Evolutionary conservation across 2,113 vertebrate genomes (phyloP).

Genomic region (Telmatochromis brachygnathus): DNA sequence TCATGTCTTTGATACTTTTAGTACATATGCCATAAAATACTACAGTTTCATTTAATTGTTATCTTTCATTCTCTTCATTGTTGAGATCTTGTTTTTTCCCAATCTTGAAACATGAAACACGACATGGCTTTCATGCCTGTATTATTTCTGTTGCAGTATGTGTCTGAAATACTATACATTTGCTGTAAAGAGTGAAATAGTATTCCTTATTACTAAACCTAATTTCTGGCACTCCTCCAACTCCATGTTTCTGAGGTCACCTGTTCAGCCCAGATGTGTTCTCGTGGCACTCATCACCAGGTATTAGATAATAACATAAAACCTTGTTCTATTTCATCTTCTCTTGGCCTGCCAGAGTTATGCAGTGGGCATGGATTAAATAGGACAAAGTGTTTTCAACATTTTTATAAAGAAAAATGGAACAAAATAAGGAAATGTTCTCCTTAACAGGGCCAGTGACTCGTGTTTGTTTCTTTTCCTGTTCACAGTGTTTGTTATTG

Average conservation of each 20-base stretch:
- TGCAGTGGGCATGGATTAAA: not conserved
- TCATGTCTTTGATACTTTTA: not conserved
- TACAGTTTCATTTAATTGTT: not conserved
- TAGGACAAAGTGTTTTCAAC: not conserved
- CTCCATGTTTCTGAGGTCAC: not conserved
- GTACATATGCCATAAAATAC: not conserved
- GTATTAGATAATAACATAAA: not conserved
- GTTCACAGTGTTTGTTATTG: conserved; percentile 30
- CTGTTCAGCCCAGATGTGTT: not conserved
- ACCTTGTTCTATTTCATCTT: not conserved
- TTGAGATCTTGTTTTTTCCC: not conserved
- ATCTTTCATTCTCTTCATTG: not conserved
- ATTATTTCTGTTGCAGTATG: not conserved
- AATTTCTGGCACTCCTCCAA: not conserved
- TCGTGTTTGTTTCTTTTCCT: conserved; percentile 44
- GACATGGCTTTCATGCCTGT: not conserved
- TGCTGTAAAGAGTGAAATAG: not conserved
- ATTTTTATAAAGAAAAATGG: conserved; percentile 22
- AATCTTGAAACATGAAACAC: not conserved
- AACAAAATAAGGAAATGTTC: conserved; percentile 12
- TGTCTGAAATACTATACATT: not conserved
- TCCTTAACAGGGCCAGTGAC: conserved; percentile 23
- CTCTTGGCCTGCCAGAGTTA: not conserved
- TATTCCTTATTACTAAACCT: not conserved
- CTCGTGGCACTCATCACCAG: not conserved